Percentiles rank a stretch among this genome's conserved stretches.
Conservation (phyloP, 2,888 invertebrate species). For the Ophion slaviceki region DNA sequence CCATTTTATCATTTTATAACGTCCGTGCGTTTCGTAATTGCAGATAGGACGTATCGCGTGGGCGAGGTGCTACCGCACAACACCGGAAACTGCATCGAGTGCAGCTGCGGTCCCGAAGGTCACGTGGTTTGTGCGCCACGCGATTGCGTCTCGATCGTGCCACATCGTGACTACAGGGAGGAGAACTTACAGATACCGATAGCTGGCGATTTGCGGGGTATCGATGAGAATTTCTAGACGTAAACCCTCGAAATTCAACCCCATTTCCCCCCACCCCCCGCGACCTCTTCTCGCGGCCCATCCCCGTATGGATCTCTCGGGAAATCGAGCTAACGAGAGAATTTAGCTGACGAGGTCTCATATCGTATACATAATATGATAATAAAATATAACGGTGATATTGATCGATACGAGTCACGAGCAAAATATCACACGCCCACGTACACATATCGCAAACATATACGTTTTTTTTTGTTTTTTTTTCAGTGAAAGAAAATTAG, state of each 20-base stretch:
- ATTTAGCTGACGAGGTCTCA: constrained; percentile 20
- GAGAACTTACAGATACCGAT: constrained; percentile 72
- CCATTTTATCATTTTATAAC: neutral
- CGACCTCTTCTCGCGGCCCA: neutral
- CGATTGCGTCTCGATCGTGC: constrained; percentile 78
- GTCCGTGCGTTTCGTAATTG: constrained; percentile 67
- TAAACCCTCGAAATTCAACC: constrained; percentile 6
- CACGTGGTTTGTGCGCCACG: constrained; percentile 80
- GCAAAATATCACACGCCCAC: constrained; percentile 4
- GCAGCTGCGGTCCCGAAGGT: constrained; percentile 87
- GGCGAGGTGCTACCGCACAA: constrained; percentile 88
- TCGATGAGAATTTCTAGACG: constrained; percentile 78
- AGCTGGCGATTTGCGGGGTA: constrained; percentile 76
- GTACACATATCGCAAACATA: constrained; percentile 16
- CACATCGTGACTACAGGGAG: constrained; percentile 65
- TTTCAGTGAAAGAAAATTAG: neutral
- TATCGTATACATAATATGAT: constrained; percentile 29
- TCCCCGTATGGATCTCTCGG: constrained; percentile 28
- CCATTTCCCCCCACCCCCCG: neutral
- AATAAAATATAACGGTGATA: constrained; percentile 22
- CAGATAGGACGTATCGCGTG: constrained; percentile 87
- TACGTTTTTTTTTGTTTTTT: neutral
- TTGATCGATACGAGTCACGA: constrained; percentile 5
- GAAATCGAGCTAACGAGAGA: constrained; percentile 59
- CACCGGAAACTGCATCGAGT: constrained; percentile 89